A percentile compares a stretch with the other conserved stretches of the same genome.
These are phyloP conservation scores for Geotrypetes seraphini DNA, from an alignment of 2,797 vertebrate genomes.

Conservation along the genomic window DNA sequence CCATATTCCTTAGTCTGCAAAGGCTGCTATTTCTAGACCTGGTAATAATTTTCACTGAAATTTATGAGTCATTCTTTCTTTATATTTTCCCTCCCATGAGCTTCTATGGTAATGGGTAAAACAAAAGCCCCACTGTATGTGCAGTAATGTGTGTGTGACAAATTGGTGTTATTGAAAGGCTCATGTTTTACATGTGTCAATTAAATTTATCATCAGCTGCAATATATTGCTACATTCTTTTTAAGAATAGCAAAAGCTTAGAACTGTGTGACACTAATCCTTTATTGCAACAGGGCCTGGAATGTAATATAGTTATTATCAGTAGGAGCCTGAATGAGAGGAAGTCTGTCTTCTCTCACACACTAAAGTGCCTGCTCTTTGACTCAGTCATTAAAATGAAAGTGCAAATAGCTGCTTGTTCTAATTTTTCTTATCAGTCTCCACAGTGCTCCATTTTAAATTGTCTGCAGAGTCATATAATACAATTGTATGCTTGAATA, in stretches of 20 bases:
- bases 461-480: slow-evolving; percentile 32
- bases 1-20: no score
- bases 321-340: slow-evolving; percentile 14
- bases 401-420: slow-evolving; percentile 28
- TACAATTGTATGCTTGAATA: slow-evolving; percentile 31
- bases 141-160: neutral
- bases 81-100: no score
- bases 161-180: neutral
- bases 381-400: slow-evolving; percentile 31
- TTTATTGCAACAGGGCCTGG: neutral
- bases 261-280: neutral
- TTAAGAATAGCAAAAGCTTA: neutral
- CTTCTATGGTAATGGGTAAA: neutral
- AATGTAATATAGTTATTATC: slow-evolving; percentile 18
- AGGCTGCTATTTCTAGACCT: no score
- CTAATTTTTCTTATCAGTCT: slow-evolving; percentile 38
- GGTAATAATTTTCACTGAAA: neutral
- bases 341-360: slow-evolving; percentile 12
- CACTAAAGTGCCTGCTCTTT: slow-evolving; percentile 29
- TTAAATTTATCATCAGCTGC: neutral
- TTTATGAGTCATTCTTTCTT: no score
- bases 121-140: neutral
- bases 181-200: neutral
- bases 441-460: slow-evolving; percentile 35
- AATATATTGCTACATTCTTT: slow-evolving; percentile 2